Evolutionary conservation across 2,888 invertebrate species (phyloP), one percentile per base, ranked within the genome.

Genomic region (Cacoxenus indagator): DNA sequence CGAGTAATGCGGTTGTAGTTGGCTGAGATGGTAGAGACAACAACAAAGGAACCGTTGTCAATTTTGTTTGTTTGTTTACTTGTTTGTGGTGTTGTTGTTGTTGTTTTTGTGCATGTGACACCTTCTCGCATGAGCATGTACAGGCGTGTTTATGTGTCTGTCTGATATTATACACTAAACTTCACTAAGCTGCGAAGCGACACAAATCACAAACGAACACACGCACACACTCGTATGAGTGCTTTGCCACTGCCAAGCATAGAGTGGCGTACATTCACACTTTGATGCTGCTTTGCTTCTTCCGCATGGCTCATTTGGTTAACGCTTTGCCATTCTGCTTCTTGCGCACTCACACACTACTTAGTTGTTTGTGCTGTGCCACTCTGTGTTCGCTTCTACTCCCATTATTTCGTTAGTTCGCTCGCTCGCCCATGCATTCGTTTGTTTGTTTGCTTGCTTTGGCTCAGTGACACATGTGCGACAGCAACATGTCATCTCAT

Each of bases 401-500:
- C 37, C 37, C 14, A 8, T 37, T 14, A 11, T 37, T 37, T 4
- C 37, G 31, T 9, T 9, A 31, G n/a, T 9, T 31, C 37, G 14
- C 37, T 11, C 37, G 14, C 37, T 37, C 31, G 9, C 31, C 14
- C 2, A 4, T 14, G 37, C 37, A 31, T 66, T 65, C 65, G 29
- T 65, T 27, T 61, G 31, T 57, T 6, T 57, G 46, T 27, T 51
- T 67, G 51, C 37, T 59, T 66, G 59, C 59, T 45, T 67, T 27
- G 37, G 51, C 64, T 54, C 54, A 64, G 62, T 43, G 51, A 48
- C 68, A 66, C 51, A 64, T 71, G 68, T 71, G 65, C 68, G 72
- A 54, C 65, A 67, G 73, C 61, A 66, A 70, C 73, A 78, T 75
- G 73, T 77, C 74, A 76, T 70, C 72, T 70, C 70, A 74, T 77